Base-by-base conservation (phyloP, 2,888 invertebrate genomes). In the Ormyrus pomaceus region DNA sequence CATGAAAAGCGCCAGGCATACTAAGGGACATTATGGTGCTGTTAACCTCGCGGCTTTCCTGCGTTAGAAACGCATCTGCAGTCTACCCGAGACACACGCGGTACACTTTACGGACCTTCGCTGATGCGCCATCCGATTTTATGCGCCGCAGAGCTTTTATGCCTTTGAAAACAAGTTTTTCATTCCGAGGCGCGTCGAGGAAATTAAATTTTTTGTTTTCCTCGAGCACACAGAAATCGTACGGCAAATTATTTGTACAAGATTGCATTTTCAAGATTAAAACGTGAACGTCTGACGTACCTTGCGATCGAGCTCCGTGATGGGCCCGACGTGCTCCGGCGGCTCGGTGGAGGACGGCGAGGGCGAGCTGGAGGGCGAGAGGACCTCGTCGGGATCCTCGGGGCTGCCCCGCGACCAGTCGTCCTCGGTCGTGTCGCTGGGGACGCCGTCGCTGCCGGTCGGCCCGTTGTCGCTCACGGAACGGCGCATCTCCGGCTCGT, bases 371-470 rank as follows among this genome's bases (percentile, higher is more conserved):
- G 86, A 83, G 0, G 88, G 88, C 0, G 88, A 88, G 6, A 86
- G 82, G 74, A 94, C 94, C 82, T 92, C 89, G 83, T 93, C 94
- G 2, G 94, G 94, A 90, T 95, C 95, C 55, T 94, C 94, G 84
- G 94, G 94, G 90, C 93, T 94, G 66, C 93, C 94, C 84, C 94
- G 92, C 19, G 95, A 95, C 93, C 95, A 95, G 88, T 95, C 95
- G 68, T 94, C 94, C 87, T 95, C 95, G 46, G 93, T 94, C 82
- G 94, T 92, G 82, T 93, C 93, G 79, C 93, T 93, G 5, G 93
- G 93, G 10, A 93, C 92, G 1, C 93, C 93, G 79, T 93, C 93
- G 84, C 93, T 93, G 59, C 93, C 93, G 3, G 87, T 58, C 5
- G 86, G 87, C 9, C 81, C 90, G 79, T 90, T 90, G 79, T 91